phyloP scores from a whole-genome alignment of 2,888 invertebrate genomes.

The Tholera decimalis region DNA sequence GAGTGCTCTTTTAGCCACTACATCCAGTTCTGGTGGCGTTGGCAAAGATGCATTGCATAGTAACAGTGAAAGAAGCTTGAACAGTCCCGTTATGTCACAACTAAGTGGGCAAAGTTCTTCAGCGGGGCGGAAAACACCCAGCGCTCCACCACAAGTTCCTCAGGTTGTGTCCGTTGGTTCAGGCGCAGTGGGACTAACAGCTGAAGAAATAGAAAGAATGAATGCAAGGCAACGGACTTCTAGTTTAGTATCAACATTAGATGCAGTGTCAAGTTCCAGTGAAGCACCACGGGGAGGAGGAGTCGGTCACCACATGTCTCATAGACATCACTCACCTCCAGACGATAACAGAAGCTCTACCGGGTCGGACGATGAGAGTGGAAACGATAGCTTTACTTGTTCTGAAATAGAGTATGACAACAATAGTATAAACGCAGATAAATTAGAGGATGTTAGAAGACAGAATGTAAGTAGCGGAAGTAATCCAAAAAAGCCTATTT shows the following conservation, averaged over 20 bases:
- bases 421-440: constrained; percentile 95
- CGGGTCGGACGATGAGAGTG: constrained; percentile 97
- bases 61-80: constrained; percentile 97
- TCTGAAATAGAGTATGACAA: constrained; percentile 99
- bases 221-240: constrained; percentile 97
- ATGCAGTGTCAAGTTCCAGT: constrained; percentile 98
- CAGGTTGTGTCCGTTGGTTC: constrained; percentile 93
- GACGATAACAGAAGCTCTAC: constrained; percentile 95
- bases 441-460: constrained; percentile 92
- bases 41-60: constrained; percentile 97
- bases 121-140: constrained; percentile 94
- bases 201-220: constrained; percentile 98
- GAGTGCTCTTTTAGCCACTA: constrained; percentile 96
- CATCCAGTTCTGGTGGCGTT: constrained; percentile 96
- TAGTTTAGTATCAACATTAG: constrained; percentile 97
- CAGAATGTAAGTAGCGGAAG: constrained; percentile 89
- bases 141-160: constrained; percentile 93
- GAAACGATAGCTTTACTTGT: constrained; percentile 99
- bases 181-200: constrained; percentile 96
- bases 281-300: constrained; percentile 94
- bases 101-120: constrained; percentile 96
- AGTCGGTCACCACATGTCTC: constrained; percentile 93
- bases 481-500: constrained; percentile 92
- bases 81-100: constrained; percentile 98
- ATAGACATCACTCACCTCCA: constrained; percentile 94